Percentiles rank a stretch among this genome's conserved stretches.
phyloP scores from a whole-genome alignment of 1,140 invertebrate species.

The Bombus ignitus region DNA sequence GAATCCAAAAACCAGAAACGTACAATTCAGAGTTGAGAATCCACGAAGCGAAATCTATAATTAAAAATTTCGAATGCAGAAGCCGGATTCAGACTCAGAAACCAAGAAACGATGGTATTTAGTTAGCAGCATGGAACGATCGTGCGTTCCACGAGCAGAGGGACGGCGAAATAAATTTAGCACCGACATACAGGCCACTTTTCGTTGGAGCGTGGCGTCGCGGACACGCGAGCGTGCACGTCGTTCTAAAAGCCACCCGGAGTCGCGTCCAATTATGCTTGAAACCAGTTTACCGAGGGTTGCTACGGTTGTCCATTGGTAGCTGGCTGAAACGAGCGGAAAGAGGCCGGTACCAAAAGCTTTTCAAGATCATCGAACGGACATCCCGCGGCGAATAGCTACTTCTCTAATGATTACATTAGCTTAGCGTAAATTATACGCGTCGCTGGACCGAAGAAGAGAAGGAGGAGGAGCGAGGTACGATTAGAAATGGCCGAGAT shows the following conservation, averaged over 20 bases:
- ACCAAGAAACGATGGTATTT: background rate
- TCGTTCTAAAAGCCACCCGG: slow-evolving; percentile 23
- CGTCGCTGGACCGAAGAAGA: background rate
- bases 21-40: too few relatives aligned
- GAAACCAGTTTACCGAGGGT: slow-evolving; percentile 70
- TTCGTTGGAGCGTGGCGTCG: slow-evolving; percentile 30
- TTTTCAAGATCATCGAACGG: slow-evolving; percentile 23
- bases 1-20: too few relatives aligned
- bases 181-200: slow-evolving; percentile 3
- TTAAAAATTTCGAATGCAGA: too few relatives aligned
- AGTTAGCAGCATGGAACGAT: background rate
- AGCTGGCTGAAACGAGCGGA: slow-evolving; percentile 9
- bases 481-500: slow-evolving; percentile 41
- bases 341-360: background rate
- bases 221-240: slow-evolving; percentile 9
- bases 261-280: slow-evolving; percentile 76
- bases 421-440: slow-evolving; percentile 46
- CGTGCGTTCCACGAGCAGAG: background rate
- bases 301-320: slow-evolving; percentile 19
- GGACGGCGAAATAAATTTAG: slow-evolving; percentile 54
- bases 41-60: too few relatives aligned
- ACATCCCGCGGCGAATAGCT: slow-evolving; percentile 43
- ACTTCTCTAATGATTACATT: slow-evolving; percentile 49
- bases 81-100: too few relatives aligned
- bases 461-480: background rate